Base-by-base conservation (phyloP, 2,888 invertebrate genomes). In the Gibbula magus region DNA sequence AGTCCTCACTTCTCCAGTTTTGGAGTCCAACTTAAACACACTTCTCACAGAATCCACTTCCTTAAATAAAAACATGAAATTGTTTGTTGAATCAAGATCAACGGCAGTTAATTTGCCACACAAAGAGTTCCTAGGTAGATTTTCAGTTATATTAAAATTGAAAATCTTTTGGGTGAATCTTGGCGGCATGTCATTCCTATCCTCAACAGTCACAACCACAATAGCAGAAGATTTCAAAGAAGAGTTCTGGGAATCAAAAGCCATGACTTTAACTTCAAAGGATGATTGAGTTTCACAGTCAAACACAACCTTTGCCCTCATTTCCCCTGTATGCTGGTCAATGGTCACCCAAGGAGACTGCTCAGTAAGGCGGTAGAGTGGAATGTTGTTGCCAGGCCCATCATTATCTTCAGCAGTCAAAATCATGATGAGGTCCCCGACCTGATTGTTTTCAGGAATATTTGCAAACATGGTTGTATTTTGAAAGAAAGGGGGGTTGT, bases 191-290 rank as follows among this genome's bases (percentile, higher is more conserved):
- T 86, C 86, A 66, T 86, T 86, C 35, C 80, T 66, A 67, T 86
- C 86, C 18, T 74, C 29, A 7, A 99, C 96, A 0, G 97, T 96
- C 86, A 99, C 97, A 92, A 98, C 98, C 0, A 99, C 96, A 89
- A 96, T 96, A 0, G 98, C 96, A 91, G 95, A 96, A 82, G 97
- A 96, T 0, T 96, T 96, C 88, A 95, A 94, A n/a, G 95, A 94
- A 5, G 87, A 86, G 35, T 79, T 81, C 13, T 91, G 91, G 91
- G 96, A 95, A 92, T 99, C 99, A 0, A 95, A 95, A 0, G 98
- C 98, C 85, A 95, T 95, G 0, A 98, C 96, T 45, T 96, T 94
- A 20, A 99, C 94, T 0, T 96, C 96, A 91, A 98, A 98, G 76
- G 96, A 95, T 77, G 96, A 96, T 1, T 96, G 82, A 10, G 61